Percentiles rank a stretch among this genome's conserved stretches.
Evolutionary conservation across 2,797 vertebrate species (phyloP).

Genomic region (Staurois parvus): DNA sequence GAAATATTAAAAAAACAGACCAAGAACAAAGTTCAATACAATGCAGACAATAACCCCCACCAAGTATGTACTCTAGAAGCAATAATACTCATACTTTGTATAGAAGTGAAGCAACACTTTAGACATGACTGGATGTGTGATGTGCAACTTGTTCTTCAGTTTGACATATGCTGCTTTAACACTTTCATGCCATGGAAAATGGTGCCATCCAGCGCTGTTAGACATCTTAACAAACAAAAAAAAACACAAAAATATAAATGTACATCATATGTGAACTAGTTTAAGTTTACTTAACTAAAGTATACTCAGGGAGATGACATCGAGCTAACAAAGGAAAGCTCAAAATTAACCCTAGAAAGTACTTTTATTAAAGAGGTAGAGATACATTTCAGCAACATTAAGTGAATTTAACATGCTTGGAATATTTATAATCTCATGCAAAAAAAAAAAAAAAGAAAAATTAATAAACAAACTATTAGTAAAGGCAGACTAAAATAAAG

Average conservation of each 20-base stretch:
- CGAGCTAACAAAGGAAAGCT: not conserved
- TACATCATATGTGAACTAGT: not conserved
- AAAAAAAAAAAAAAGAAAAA: too few relatives aligned
- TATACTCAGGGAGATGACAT: not conserved
- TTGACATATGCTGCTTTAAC: conserved; percentile 64
- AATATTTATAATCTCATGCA: too few relatives aligned
- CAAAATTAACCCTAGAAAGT: too few relatives aligned
- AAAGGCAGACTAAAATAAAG: too few relatives aligned
- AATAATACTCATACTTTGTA: conserved; percentile 64
- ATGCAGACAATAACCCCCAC: not conserved
- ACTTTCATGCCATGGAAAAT: conserved; percentile 64
- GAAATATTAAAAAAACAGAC: not conserved
- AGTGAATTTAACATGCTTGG: too few relatives aligned
- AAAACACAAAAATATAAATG: not conserved
- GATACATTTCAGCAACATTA: too few relatives aligned
- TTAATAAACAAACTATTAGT: too few relatives aligned
- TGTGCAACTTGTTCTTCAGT: conserved; percentile 67
- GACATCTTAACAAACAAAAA: conserved; percentile 51
- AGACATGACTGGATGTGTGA: conserved; percentile 62
- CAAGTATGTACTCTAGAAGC: not conserved
- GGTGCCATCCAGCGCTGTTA: conserved; percentile 55
- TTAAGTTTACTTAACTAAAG: not conserved
- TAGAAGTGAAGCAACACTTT: conserved; percentile 62
- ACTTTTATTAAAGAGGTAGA: too few relatives aligned
- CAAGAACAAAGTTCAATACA: too few relatives aligned